phyloP scores from a whole-genome alignment of 2,888 invertebrate genomes.

The Blomia tropicalis region DNA sequence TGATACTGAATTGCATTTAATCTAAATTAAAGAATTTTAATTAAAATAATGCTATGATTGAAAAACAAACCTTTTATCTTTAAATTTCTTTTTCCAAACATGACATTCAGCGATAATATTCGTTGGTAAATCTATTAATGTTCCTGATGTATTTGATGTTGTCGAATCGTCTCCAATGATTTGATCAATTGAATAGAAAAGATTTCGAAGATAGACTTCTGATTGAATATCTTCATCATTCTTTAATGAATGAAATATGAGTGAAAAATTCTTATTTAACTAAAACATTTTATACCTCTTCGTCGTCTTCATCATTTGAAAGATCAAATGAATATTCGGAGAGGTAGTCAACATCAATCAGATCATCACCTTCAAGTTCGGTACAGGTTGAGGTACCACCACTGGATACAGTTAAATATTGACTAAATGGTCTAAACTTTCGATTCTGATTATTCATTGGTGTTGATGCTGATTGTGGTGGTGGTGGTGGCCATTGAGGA shows the following conservation, averaged over 20 bases:
- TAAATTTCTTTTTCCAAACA: constrained; percentile 17
- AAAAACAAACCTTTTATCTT: background rate
- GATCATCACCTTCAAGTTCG: constrained; percentile 10
- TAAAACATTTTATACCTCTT: constrained; percentile 5
- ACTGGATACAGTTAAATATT: constrained; percentile 7
- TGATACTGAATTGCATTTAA: background rate
- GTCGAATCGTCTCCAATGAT: constrained; percentile 11
- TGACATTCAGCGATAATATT: constrained; percentile 14
- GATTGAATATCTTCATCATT: constrained; percentile 5
- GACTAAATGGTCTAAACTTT: background rate
- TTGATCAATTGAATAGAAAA: constrained; percentile 14
- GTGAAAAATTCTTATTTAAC: too few species aligned
- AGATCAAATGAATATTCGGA: constrained; percentile 12
- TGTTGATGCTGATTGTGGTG: too few species aligned
- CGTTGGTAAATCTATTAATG: background rate
- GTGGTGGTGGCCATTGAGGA: too few species aligned
- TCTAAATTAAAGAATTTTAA: background rate
- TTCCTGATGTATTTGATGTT: too few species aligned
- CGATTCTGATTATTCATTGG: too few species aligned
- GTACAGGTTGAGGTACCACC: background rate
- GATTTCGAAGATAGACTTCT: constrained; percentile 9
- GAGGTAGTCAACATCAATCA: background rate
- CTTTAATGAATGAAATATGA: background rate
- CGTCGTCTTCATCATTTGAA: constrained; percentile 7
- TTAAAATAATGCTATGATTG: background rate